Conservation (phyloP, 2,113 vertebrate species). For the Ctenodactylus gundi region DNA sequence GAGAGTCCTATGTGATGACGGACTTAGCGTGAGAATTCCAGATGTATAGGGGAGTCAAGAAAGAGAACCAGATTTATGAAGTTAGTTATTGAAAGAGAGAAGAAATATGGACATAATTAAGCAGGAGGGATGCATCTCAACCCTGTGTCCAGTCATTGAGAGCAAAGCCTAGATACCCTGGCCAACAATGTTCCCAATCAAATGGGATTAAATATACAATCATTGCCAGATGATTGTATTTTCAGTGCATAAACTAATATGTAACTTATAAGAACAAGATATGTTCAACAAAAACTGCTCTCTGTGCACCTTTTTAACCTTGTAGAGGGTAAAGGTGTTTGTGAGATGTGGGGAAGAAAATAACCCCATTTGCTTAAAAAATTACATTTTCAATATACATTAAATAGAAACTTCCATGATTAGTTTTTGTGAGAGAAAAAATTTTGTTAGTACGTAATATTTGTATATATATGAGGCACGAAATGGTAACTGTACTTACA, state of each 20-base stretch:
- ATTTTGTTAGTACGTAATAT: neutral
- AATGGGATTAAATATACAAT: neutral
- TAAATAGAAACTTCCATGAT: neutral
- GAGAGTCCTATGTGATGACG: accelerated
- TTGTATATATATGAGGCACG: neutral
- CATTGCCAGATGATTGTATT: neutral
- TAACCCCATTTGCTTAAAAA: neutral
- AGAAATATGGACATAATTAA: neutral
- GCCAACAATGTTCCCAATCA: neutral
- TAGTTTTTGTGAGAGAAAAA: neutral
- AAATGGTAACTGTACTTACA: neutral
- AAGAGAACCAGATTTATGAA: too few relatives aligned
- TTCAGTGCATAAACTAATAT: neutral
- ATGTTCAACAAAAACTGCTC: neutral
- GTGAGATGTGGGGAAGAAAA: neutral
- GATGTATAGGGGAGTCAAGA: neutral
- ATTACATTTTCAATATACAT: neutral
- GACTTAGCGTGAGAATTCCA: neutral
- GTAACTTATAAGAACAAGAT: neutral
- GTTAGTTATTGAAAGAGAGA: neutral
- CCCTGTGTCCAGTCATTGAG: neutral
- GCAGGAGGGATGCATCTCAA: neutral
- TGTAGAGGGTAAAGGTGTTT: neutral
- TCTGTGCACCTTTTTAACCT: neutral
- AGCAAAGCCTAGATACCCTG: neutral